A percentile compares a stretch with the other conserved stretches of the same genome.
These are phyloP conservation scores for Aphodius sticticus DNA, from an alignment of 2,888 invertebrate species.

Conservation along the genomic window DNA sequence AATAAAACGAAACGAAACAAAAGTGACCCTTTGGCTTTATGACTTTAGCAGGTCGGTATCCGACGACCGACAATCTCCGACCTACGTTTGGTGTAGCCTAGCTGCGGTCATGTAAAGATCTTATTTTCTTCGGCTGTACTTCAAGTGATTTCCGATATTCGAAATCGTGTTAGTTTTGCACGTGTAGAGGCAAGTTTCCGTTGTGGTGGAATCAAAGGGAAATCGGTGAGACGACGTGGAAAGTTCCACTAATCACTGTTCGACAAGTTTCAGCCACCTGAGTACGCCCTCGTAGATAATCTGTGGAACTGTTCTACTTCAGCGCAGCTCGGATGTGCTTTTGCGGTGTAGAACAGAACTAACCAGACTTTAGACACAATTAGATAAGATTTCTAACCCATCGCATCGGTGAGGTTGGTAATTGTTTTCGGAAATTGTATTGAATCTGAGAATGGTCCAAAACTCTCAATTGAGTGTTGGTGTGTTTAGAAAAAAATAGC, in stretches of 20 bases:
- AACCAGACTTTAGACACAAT: neutral
- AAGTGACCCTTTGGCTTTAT: too few species aligned
- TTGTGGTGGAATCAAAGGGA: neutral
- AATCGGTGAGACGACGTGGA: neutral
- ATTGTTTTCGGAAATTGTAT: neutral
- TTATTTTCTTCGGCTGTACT: too few species aligned
- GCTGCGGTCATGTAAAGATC: too few species aligned
- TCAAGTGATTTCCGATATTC: too few species aligned
- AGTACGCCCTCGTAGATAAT: conserved; percentile 22
- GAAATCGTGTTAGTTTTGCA: neutral
- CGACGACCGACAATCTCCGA: too few species aligned
- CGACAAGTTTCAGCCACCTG: conserved; percentile 25
- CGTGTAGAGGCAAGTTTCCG: neutral
- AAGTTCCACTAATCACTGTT: conserved; percentile 24
- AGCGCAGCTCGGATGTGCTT: neutral
- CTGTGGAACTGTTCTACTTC: conserved; percentile 19
- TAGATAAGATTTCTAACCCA: neutral
- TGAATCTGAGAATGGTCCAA: neutral
- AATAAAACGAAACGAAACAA: too few species aligned
- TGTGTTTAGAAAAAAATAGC: too few species aligned
- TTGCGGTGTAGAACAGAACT: neutral
- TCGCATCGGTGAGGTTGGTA: neutral
- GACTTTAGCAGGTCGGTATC: too few species aligned
- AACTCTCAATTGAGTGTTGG: too few species aligned
- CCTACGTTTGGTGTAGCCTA: too few species aligned